Conservation (phyloP, 2,113 vertebrate genomes). For the Amazona vittata region DNA sequence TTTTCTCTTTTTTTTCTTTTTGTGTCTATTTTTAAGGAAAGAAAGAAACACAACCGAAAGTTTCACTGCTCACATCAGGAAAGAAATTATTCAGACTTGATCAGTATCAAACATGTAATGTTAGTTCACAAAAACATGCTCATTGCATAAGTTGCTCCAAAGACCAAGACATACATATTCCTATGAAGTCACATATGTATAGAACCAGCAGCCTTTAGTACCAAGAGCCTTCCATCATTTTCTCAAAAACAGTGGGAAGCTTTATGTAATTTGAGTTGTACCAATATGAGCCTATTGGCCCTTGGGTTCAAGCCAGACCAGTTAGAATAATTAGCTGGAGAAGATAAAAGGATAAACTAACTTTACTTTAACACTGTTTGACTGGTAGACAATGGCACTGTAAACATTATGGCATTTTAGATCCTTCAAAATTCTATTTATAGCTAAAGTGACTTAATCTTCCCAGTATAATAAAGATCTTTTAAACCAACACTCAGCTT, state of each 20-base stretch:
- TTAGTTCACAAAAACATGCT: background rate
- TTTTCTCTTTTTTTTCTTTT: no score
- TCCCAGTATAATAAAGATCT: background rate
- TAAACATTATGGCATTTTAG: conserved; percentile 15
- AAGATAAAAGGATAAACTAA: background rate
- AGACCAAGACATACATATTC: background rate
- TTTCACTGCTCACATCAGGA: background rate
- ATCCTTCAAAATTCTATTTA: background rate
- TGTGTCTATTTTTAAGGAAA: background rate
- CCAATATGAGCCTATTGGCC: background rate
- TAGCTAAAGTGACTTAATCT: background rate
- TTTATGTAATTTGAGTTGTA: background rate
- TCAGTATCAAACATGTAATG: background rate
- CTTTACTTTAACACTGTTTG: background rate
- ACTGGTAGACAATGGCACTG: background rate
- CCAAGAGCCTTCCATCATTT: background rate
- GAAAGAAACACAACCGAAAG: background rate
- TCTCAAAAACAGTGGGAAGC: background rate
- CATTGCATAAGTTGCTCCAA: background rate
- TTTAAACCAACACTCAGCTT: background rate
- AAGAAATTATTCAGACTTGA: background rate
- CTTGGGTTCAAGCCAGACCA: background rate
- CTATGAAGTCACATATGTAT: background rate
- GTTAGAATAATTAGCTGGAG: background rate
- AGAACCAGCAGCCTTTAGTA: background rate